Base-by-base conservation (phyloP, 2,797 vertebrate genomes). In the Ceryle rudis region DNA sequence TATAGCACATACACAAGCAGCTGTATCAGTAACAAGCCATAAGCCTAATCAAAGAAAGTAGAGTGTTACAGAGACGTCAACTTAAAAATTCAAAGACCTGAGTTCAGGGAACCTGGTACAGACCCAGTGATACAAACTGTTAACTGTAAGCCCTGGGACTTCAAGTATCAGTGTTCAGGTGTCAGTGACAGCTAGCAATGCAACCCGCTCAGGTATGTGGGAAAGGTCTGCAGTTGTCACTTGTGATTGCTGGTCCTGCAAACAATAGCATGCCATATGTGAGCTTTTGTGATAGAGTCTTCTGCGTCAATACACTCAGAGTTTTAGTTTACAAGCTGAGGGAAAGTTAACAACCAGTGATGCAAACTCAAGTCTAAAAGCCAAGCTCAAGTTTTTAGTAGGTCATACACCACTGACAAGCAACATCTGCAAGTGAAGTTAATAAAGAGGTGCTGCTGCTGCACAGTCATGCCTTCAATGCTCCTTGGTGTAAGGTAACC, bases 211-310 rank as follows among this genome's bases (percentile, higher is more conserved):
- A 5, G 22, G 5, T 51, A 33, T 3, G 5, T 9, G n/a, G 39
- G 31, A 14, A 13, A 49, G 26, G 29, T 57, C 37, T 75, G 41
- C 23, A 13, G 47, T 26, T 78, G 42, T 20, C 7, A 3, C 7
- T 19, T 80, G 21, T 28, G 22, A 16, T 14, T 58, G 19, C 49
- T 61, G 19, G 31, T 69, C 9, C 33, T 74, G 22, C 44, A 60
- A 60, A 41, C 54, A 26, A 20, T 1, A 42, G n/a, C 6, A 3
- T 4, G 14, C 8, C 39, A 5, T 28, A 54, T 0, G 2, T 22
- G 35, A 78, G 17, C 19, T 71, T 60, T 69, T 22, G 1, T 49
- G 10, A 19, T 61, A 6, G 15, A 65, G 11, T 28, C n/a, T 66
- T 26, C 69, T 20, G 8, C 8, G 15, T 9, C 28, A 35, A 55